Percentiles rank a stretch among this genome's conserved stretches.
Evolutionary conservation across 2,113 vertebrate species (phyloP).

Genomic region (Speoplatyrhinus poulsoni): DNA sequence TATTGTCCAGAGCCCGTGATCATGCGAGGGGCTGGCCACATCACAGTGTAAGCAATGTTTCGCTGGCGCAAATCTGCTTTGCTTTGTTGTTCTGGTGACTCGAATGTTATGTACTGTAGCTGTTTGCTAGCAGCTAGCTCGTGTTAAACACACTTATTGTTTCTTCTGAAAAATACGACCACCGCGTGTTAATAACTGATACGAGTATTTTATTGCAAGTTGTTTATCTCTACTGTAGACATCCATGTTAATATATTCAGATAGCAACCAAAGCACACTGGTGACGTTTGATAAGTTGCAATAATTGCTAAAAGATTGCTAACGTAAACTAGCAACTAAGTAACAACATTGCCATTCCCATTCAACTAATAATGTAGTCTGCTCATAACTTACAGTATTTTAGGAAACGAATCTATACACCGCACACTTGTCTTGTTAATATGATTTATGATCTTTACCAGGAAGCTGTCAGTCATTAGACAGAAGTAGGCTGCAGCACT

Average conservation of each 20-base stretch:
- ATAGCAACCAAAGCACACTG: no score
- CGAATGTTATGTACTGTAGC: background rate
- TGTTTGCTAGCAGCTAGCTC: slow-evolving; percentile 31
- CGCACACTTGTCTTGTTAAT: background rate
- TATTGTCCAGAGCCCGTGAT: slow-evolving; percentile 91
- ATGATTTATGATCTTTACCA: background rate
- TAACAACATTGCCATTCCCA: background rate
- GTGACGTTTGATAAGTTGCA: no score
- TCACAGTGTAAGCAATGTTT: slow-evolving; percentile 90
- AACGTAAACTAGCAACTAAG: background rate
- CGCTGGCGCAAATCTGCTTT: slow-evolving; percentile 10
- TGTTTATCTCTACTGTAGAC: background rate
- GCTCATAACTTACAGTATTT: background rate
- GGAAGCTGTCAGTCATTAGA: background rate
- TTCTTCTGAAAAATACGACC: background rate
- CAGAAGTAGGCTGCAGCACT: background rate
- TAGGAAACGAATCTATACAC: background rate
- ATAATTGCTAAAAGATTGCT: slow-evolving; percentile 6
- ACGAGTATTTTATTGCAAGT: background rate
- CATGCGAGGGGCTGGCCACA: slow-evolving; percentile 95
- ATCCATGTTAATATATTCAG: no score
- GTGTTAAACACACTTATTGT: slow-evolving; percentile 48
- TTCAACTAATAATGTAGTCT: background rate
- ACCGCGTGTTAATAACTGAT: background rate
- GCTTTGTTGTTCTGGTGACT: slow-evolving; percentile 28